These are phyloP conservation scores for Diplolepis rosae DNA, from an alignment of 2,888 invertebrate species.

Conservation along the genomic window DNA sequence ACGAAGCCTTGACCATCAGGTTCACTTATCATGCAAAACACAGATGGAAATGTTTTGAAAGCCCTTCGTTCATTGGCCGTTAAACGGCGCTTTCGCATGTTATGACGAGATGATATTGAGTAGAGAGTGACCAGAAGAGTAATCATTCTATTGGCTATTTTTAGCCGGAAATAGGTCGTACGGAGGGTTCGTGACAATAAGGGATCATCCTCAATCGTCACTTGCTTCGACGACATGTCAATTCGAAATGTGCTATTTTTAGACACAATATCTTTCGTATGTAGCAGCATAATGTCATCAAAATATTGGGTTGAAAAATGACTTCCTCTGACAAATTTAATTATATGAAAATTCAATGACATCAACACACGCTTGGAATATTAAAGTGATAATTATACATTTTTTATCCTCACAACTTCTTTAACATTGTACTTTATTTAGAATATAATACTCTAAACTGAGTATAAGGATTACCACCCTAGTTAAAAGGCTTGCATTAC, in stretches of 20 bases:
- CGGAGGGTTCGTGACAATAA: slow-evolving; percentile 60
- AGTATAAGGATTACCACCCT: too few relatives aligned
- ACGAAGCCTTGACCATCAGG: not conserved
- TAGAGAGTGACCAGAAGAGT: slow-evolving; percentile 42
- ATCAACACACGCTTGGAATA: too few relatives aligned
- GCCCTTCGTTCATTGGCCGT: slow-evolving; percentile 38
- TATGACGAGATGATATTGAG: slow-evolving; percentile 47
- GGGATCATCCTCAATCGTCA: slow-evolving; percentile 55
- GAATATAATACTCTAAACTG: too few relatives aligned
- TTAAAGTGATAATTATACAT: too few relatives aligned
- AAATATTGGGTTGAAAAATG: not conserved
- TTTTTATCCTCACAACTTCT: too few relatives aligned
- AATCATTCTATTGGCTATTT: slow-evolving; percentile 72
- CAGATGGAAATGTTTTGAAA: slow-evolving; percentile 12
- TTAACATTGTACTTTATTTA: too few relatives aligned
- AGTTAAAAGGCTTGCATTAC: too few relatives aligned
- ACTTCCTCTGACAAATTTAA: not conserved
- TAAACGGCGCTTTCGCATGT: slow-evolving; percentile 51
- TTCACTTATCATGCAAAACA: not conserved
- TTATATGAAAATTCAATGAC: too few relatives aligned
- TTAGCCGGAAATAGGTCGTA: slow-evolving; percentile 69
- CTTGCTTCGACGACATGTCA: slow-evolving; percentile 42
- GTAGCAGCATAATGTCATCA: not conserved
- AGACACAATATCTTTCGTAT: slow-evolving; percentile 31
- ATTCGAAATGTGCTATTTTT: slow-evolving; percentile 42